These are phyloP conservation scores for Psittacula derbiana DNA, from an alignment of 2,797 vertebrate genomes.

Conservation along the genomic window DNA sequence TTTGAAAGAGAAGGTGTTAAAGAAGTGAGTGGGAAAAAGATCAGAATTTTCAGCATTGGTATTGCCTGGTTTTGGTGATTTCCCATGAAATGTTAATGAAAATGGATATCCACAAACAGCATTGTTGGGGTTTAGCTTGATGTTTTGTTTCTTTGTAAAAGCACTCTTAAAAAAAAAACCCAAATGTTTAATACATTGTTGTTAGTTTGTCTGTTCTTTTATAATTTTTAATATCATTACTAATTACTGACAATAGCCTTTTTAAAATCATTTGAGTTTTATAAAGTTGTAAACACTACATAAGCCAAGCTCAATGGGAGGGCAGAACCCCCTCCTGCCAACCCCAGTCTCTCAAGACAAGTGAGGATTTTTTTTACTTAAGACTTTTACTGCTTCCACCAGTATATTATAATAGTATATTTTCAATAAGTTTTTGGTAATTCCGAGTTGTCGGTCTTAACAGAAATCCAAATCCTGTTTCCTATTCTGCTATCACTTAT, in stretches of 20 bases:
- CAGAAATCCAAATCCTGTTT: background rate
- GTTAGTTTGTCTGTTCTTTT: background rate
- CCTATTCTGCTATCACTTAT: background rate
- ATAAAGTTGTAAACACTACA: background rate
- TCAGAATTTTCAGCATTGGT: background rate
- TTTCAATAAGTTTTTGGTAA: background rate
- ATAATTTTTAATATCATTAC: background rate
- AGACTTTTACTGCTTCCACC: background rate
- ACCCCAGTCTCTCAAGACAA: background rate
- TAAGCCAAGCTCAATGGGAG: background rate
- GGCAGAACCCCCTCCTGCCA: rapidly evolving
- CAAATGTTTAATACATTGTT: background rate
- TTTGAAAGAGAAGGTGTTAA: background rate
- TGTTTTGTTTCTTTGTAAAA: background rate
- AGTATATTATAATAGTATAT: background rate
- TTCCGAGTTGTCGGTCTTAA: background rate
- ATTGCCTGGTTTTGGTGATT: background rate
- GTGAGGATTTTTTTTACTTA: background rate
- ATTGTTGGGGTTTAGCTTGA: background rate
- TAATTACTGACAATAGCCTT: background rate
- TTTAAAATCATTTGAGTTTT: background rate
- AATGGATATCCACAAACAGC: background rate
- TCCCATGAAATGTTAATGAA: background rate
- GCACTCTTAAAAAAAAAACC: background rate
- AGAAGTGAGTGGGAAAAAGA: rapidly evolving